phyloP scores from a whole-genome alignment of 30 jellyfish, hydroid and myxozoan species.

The Aurelia sp. region DNA sequence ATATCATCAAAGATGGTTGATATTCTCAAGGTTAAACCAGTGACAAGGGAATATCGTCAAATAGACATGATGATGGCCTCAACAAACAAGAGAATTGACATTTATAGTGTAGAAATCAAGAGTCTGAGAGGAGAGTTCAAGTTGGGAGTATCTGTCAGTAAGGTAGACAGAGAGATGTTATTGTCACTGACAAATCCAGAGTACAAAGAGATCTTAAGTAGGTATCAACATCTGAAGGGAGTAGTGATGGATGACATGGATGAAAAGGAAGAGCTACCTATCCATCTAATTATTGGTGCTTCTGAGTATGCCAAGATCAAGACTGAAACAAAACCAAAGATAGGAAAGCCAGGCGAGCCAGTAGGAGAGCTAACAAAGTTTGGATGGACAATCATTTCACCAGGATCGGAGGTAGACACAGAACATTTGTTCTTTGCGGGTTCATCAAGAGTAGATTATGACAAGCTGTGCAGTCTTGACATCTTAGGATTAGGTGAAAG shows the following conservation, averaged over 20 bases:
- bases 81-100: constrained; percentile 49
- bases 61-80: constrained; percentile 80
- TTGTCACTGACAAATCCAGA: constrained; percentile 55
- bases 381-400: constrained; percentile 49
- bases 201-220: constrained; percentile 12
- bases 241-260: constrained; percentile 58
- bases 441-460: constrained; percentile 5
- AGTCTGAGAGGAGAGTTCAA: constrained; percentile 47
- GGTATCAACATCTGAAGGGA: constrained; percentile 44
- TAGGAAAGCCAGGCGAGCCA: constrained; percentile 60
- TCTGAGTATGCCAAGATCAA: constrained; percentile 42
- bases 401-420: constrained; percentile 44
- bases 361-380: constrained; percentile 45
- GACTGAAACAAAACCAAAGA: constrained; percentile 20
- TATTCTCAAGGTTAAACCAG: constrained; percentile 32
- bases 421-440: constrained; percentile 1
- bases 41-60: constrained; percentile 43
- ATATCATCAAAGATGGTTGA: constrained; percentile 65
- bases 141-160: constrained; percentile 55
- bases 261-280: constrained; percentile 47
- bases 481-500: constrained; percentile 28
- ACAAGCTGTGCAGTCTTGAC: constrained; percentile 33
- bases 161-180: constrained; percentile 56
- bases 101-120: constrained; percentile 41
- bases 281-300: constrained; percentile 61